A percentile compares a stretch with the other conserved stretches of the same genome.
These are phyloP conservation scores for Otus sunia DNA, from an alignment of 2,113 vertebrate genomes.

Conservation along the genomic window DNA sequence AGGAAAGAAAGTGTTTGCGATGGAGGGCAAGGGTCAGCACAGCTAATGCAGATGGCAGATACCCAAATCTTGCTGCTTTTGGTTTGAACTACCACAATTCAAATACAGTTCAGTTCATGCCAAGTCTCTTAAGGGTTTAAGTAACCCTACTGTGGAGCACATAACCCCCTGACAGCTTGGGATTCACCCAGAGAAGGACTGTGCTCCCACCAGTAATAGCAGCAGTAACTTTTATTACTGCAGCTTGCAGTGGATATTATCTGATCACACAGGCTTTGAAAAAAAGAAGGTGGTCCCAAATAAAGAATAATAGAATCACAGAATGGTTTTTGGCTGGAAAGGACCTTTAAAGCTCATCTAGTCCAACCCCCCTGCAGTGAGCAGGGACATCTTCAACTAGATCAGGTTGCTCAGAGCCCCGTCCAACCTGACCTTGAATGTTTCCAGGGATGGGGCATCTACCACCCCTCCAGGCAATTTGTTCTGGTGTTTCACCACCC, in stretches of 20 bases:
- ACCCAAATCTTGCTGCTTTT: neutral
- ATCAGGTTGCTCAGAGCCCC: neutral
- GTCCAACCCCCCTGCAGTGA: neutral
- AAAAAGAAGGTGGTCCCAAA: neutral
- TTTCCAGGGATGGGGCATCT: neutral
- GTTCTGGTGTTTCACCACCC: neutral
- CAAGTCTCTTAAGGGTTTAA: neutral
- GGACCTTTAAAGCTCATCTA: rapidly evolving
- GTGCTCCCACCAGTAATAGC: neutral
- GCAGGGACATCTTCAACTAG: neutral
- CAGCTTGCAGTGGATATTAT: neutral
- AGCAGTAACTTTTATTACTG: neutral
- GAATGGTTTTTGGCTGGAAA: neutral
- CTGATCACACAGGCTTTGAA: neutral
- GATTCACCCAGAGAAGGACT: neutral
- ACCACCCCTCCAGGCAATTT: neutral
- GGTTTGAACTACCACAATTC: neutral
- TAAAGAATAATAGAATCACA: neutral
- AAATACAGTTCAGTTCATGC: neutral
- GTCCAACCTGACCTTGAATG: rapidly evolving
- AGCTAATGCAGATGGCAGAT: neutral
- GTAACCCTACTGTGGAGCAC: neutral
- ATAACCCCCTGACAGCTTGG: neutral
- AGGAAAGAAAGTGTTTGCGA: neutral
- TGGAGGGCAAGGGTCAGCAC: neutral